Conservation (phyloP, 2,797 vertebrate genomes). For the Platyrinchus mystaceus region DNA sequence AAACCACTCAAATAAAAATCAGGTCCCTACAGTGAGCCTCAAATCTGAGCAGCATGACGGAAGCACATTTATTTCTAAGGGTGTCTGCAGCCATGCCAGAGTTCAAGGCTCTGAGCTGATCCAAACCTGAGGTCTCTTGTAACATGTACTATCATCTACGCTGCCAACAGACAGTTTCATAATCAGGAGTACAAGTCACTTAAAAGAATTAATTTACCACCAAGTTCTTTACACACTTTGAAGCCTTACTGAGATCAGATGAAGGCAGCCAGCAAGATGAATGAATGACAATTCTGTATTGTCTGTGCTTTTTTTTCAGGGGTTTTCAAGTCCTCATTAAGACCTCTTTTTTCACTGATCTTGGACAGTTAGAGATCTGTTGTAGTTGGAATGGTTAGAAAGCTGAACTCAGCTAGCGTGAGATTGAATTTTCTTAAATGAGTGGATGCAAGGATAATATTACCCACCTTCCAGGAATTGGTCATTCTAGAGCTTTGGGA, state of each 20-base stretch:
- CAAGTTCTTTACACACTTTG: background rate
- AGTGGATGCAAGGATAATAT: background rate
- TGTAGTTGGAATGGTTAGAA: background rate
- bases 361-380: background rate
- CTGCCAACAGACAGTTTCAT: background rate
- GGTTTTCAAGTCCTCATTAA: background rate
- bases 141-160: background rate
- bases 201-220: background rate
- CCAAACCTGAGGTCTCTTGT: background rate
- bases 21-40: background rate
- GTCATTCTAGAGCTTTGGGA: background rate
- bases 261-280: background rate
- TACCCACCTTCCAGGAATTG: background rate
- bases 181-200: background rate
- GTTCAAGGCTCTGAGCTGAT: background rate
- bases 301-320: background rate
- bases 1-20: background rate
- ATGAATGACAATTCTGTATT: background rate
- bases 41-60: background rate
- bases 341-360: background rate
- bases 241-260: background rate
- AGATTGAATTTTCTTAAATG: background rate
- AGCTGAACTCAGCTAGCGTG: background rate
- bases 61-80: background rate
- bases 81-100: background rate